These are phyloP conservation scores for Tenodera sinensis DNA, from an alignment of 2,888 invertebrate genomes.

Conservation along the genomic window DNA sequence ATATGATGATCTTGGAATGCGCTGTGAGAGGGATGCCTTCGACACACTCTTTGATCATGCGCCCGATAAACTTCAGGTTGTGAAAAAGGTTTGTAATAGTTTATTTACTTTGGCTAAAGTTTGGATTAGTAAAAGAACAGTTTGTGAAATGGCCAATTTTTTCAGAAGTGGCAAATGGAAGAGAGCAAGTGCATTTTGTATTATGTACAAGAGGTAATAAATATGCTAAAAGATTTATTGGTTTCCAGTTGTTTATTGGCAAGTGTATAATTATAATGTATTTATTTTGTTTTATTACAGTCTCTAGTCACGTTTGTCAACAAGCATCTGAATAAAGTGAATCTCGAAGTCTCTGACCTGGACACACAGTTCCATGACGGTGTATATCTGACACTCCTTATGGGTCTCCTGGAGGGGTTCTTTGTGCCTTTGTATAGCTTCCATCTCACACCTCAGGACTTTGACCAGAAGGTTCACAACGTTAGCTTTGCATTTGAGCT, in stretches of 20 bases:
- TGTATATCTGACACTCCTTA: slow-evolving; percentile 88
- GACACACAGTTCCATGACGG: slow-evolving; percentile 97
- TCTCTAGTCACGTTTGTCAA: slow-evolving; percentile 97
- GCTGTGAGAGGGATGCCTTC: slow-evolving; percentile 96
- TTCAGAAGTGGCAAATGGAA: too few species aligned
- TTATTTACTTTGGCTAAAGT: background rate
- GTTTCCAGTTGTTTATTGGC: background rate
- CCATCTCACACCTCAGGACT: slow-evolving; percentile 86
- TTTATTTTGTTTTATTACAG: slow-evolving; percentile 46
- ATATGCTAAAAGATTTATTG: background rate
- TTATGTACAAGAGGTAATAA: too few species aligned
- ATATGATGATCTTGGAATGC: slow-evolving; percentile 92
- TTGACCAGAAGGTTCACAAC: slow-evolving; percentile 93
- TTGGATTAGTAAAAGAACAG: too few species aligned
- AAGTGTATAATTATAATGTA: background rate
- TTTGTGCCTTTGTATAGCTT: slow-evolving; percentile 95
- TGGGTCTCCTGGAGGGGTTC: slow-evolving; percentile 96
- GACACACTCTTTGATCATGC: slow-evolving; percentile 98
- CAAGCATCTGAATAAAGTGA: slow-evolving; percentile 94
- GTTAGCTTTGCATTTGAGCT: slow-evolving; percentile 95
- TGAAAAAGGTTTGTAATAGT: slow-evolving; percentile 72
- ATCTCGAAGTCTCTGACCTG: slow-evolving; percentile 89
- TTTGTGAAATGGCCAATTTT: too few species aligned
- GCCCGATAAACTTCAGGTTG: slow-evolving; percentile 94
- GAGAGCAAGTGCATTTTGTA: too few species aligned